These are phyloP conservation scores for Pteropus alecto DNA, from an alignment of 2,113 vertebrate species.

Conservation along the genomic window DNA sequence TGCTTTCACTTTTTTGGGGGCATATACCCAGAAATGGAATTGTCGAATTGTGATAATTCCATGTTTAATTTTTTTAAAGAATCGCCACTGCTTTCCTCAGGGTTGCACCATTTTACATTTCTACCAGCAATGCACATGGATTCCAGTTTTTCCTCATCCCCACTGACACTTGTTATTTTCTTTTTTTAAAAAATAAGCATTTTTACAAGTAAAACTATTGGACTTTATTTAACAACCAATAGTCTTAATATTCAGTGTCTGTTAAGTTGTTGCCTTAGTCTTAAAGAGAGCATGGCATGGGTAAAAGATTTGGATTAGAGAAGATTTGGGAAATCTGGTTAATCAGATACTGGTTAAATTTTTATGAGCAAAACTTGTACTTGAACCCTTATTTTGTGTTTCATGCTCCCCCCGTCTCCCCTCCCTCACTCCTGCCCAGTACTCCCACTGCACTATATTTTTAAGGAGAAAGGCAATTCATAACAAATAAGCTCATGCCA, in stretches of 20 bases:
- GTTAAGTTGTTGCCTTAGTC: neutral
- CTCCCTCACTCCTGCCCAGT: accelerated
- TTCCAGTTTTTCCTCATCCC: neutral
- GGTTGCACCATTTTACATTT: neutral
- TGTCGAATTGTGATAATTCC: neutral
- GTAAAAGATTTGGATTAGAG: neutral
- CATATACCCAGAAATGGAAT: neutral
- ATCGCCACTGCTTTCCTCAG: neutral
- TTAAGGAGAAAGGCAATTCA: neutral
- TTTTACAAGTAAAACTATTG: neutral
- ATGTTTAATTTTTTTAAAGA: neutral
- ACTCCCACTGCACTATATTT: neutral
- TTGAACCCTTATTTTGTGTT: neutral
- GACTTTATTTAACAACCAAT: neutral
- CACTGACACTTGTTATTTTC: neutral
- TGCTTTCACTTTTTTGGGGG: neutral
- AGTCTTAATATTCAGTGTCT: neutral
- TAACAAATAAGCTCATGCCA: neutral
- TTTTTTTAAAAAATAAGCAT: neutral
- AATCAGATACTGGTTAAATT: neutral
- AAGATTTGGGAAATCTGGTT: neutral
- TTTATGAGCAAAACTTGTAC: neutral
- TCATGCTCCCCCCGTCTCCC: neutral
- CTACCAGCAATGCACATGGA: neutral
- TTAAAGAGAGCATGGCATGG: neutral